Percentiles rank a stretch among this genome's conserved stretches.
Evolutionary conservation across 2,113 vertebrate species (phyloP).

Genomic region (Echinops telfairi): DNA sequence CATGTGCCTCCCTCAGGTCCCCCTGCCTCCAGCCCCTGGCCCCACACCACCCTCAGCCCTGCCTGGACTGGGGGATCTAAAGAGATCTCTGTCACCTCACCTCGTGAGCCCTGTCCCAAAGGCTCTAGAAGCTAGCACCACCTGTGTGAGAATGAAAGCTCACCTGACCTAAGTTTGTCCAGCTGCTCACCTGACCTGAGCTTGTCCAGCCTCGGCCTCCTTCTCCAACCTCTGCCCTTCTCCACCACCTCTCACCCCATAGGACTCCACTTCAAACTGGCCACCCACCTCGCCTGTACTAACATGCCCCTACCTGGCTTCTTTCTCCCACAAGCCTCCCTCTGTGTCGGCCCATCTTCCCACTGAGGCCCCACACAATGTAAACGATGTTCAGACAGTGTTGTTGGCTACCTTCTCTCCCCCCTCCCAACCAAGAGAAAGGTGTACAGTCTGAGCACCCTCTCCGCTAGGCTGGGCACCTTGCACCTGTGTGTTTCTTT

Average conservation of each 20-base stretch:
- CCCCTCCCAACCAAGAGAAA: neutral
- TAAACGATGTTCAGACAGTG: neutral
- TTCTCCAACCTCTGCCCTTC: neutral
- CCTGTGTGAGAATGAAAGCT: neutral
- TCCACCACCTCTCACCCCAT: neutral
- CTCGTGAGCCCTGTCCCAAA: neutral
- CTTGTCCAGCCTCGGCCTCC: neutral
- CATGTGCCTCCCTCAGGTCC: neutral
- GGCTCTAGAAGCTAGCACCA: neutral
- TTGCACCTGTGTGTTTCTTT: neutral
- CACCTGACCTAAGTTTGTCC: neutral
- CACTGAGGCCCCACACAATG: neutral
- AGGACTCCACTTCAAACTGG: neutral
- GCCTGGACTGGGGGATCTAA: neutral
- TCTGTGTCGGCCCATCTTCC: neutral
- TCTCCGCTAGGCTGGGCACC: neutral
- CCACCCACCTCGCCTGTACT: rapidly evolving
- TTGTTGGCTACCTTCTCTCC: too few species aligned
- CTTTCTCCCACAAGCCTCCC: neutral
- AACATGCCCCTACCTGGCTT: neutral
- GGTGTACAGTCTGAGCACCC: neutral
- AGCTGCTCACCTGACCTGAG: neutral
- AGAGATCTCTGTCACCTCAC: neutral
- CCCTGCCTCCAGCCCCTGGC: neutral
- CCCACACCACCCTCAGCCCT: neutral